Conservation (phyloP, 2,888 invertebrate species). For the Hedya salicella region DNA sequence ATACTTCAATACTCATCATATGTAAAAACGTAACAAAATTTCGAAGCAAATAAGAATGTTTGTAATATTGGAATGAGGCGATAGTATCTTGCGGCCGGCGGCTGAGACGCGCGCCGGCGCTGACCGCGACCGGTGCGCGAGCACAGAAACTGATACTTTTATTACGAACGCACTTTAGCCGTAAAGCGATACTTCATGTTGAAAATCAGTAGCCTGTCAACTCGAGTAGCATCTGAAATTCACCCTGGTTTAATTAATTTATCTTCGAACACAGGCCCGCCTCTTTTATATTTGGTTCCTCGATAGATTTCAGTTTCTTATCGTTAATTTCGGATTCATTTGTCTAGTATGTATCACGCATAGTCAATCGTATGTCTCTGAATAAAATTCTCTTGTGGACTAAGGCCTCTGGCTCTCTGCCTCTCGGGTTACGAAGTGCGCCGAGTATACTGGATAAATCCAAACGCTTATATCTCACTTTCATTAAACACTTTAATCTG, state of each 20-base stretch:
- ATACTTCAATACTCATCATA: slow-evolving; percentile 10
- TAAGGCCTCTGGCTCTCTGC: too few species aligned
- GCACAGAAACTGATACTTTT: slow-evolving; percentile 65
- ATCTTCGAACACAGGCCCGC: background rate
- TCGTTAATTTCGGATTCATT: too few species aligned
- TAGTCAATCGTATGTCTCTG: too few species aligned
- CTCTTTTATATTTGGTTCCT: background rate
- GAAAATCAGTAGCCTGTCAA: slow-evolving; percentile 63
- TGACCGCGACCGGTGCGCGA: slow-evolving; percentile 23
- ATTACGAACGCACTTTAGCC: slow-evolving; percentile 56
- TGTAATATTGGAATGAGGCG: slow-evolving; percentile 26
- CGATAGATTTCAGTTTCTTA: background rate
- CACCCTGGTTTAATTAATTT: background rate
- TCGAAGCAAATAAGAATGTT: slow-evolving; percentile 32
- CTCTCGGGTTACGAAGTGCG: too few species aligned
- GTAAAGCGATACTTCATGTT: slow-evolving; percentile 66
- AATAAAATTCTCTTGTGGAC: too few species aligned
- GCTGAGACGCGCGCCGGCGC: slow-evolving; percentile 10
- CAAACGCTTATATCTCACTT: too few species aligned
- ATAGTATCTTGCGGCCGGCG: slow-evolving; percentile 40
- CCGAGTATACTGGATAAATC: too few species aligned
- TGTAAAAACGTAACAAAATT: slow-evolving; percentile 13
- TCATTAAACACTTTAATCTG: too few species aligned
- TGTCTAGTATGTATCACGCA: too few species aligned
- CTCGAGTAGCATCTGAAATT: slow-evolving; percentile 33